Evolutionary conservation across 2,797 vertebrate genomes (phyloP), one percentile per base, ranked within the genome.

Genomic region (Propithecus deckenii): DNA sequence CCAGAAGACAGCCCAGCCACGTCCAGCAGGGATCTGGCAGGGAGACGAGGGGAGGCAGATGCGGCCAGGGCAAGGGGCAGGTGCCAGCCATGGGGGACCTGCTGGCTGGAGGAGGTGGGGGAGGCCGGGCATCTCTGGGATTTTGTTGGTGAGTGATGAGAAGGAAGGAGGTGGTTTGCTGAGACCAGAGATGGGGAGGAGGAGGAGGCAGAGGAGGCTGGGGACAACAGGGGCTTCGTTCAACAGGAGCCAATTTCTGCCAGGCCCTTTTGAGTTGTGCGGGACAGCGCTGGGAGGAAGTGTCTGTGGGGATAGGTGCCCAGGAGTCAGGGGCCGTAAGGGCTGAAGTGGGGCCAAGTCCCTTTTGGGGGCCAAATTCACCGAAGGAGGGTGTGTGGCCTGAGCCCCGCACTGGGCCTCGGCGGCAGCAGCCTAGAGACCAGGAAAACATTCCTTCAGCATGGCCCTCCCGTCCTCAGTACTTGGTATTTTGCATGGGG

Each of bases 401-500:
- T 4, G 38, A 72, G 38, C 38, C 69, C 12, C 22, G 4, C 6
- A 43, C 22, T 43, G 38, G 3, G 69, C 38, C 69, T 43, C 3
- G 69, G 38, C 69, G 23, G n/a, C 22, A 14, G 38, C 2, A 2
- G 25, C 69, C 38, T 43, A 1, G 1, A 38, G 41, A 14, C 69
- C 14, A 25, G 57, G 23, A 15, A 23, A 43, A 41, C 22, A 41
- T 25, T 11, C 67, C 12, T 25, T 2, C 14, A 50, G 30, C 14
- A 0, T 0, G 1, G 32, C 32, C 43, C 38, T 12, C 28, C 5
- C 0, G 7, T 18, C 69, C 41, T 28, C 3, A 4, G n/a, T 2
- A 2, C 1, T 7, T 38, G 65, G 59, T 3, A 2, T 30, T 28
- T 32, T 4, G 7, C 28, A 23, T 0, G 25, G 12, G 35, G 18